Base-by-base conservation (phyloP, 2,113 vertebrate species). In the Caretta caretta region DNA sequence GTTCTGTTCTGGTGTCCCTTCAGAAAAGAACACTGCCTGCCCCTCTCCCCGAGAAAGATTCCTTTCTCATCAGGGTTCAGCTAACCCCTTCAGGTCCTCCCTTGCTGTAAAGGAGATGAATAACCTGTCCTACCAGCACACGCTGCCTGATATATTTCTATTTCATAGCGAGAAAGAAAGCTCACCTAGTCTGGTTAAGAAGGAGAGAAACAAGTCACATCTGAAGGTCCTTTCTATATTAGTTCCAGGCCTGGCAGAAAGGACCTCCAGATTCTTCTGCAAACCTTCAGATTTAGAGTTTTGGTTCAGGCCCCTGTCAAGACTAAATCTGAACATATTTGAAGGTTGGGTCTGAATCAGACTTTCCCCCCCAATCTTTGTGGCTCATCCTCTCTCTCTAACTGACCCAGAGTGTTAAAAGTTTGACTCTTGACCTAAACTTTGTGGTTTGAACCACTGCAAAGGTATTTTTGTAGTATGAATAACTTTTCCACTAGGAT, bases 231-330 rank as follows among this genome's bases (percentile, higher is more conserved):
- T 46, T 57, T 16, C 12, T 35, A 3, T 7, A 2, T 8, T 3
- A 11, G 35, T n/a, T 49, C 19, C 65, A 79, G 24, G 13, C 8
- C 22, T 11, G 3, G 1, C 0, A 0, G 27, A 9, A 12, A n/a
- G 10, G 3, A 48, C 35, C 50, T 92, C 20, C 2, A 20, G 16
- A 4, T 19, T 31, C 14, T 0, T 3, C 0, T 3, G 29, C 11
- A 8, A 8, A 9, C 24, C 24, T 20, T 7, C 0, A 0, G 4
- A n/a, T 57, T 57, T 25, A 57, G 56, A 57, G 4, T 57, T 25
- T 57, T 57, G 56, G 56, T 57, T 57, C 56, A 25, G 56, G 25
- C 56, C 25, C 10, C 56, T 25, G 56, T 57, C 56, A 57, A 57
- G 25, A 27, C 56, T 24, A 9, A 54, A 3, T 56, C 17, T 50